Percentiles rank a stretch among this genome's conserved stretches.
phyloP scores from a whole-genome alignment of 2,888 invertebrate genomes.

The Leptopilina myrica region DNA sequence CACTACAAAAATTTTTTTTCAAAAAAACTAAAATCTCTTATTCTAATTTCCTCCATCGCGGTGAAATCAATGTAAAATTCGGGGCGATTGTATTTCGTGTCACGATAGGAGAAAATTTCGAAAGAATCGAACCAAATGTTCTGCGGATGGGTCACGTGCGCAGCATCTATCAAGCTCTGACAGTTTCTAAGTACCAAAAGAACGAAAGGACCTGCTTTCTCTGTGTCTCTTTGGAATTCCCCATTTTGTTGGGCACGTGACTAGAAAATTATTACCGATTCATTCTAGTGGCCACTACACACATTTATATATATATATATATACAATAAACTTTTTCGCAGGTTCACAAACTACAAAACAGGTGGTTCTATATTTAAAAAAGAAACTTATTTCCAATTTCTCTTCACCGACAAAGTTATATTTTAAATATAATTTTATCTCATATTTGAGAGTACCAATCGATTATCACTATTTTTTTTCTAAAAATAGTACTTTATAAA shows the following conservation, averaged over 20 bases:
- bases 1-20: too few species aligned
- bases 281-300: slow-evolving; percentile 28
- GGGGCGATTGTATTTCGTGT: slow-evolving; percentile 4
- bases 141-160: slow-evolving; percentile 49
- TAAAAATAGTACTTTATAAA: too few species aligned
- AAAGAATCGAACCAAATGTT: slow-evolving; percentile 33
- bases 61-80: neutral
- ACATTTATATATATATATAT: too few species aligned
- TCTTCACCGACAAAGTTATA: too few species aligned
- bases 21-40: too few species aligned
- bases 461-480: too few species aligned
- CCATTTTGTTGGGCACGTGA: slow-evolving; percentile 48
- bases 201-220: slow-evolving; percentile 50
- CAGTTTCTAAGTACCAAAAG: slow-evolving; percentile 37
- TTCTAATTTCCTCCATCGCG: too few species aligned
- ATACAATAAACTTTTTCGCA: neutral
- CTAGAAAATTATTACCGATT: slow-evolving; percentile 53
- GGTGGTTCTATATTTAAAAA: slow-evolving; percentile 6
- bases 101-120: slow-evolving; percentile 35
- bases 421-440: too few species aligned
- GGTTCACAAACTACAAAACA: slow-evolving; percentile 13
- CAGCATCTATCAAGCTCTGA: slow-evolving; percentile 50
- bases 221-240: slow-evolving; percentile 45
- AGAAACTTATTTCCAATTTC: neutral
- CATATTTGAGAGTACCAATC: too few species aligned